Percentiles rank a stretch among this genome's conserved stretches.
Conservation (phyloP, 1,140 invertebrate genomes). For the Nasonia vitripennis region DNA sequence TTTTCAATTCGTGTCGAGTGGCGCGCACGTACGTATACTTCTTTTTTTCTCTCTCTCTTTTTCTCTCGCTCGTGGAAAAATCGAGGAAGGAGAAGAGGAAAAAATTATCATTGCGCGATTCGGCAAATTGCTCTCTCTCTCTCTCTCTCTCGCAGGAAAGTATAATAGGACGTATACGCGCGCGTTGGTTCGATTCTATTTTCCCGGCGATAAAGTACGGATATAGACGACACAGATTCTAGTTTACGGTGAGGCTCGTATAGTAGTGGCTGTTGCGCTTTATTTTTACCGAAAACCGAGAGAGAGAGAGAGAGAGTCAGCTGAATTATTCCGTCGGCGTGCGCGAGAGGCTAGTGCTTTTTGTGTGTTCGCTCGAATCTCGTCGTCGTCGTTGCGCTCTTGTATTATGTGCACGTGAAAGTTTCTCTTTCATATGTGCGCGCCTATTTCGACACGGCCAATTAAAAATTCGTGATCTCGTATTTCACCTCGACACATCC, state of each 20-base stretch:
- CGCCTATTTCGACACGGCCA: not conserved
- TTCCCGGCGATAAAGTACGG: not conserved
- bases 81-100: not conserved
- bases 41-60: conserved; percentile 3
- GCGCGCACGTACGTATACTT: not conserved
- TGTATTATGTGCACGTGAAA: not conserved
- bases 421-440: not conserved
- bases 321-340: too few relatives aligned
- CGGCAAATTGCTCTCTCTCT: not conserved
- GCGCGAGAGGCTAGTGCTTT: too few relatives aligned
- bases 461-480: not conserved
- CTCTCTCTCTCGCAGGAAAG: not conserved
- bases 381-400: not conserved
- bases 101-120: not conserved
- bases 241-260: not conserved
- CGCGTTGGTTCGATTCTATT: conserved; percentile 8
- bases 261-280: not conserved
- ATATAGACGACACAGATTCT: conserved; percentile 14
- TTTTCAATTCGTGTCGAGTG: not conserved
- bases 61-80: not conserved
- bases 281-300: not conserved
- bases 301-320: too few relatives aligned
- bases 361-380: not conserved
- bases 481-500: not conserved
- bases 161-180: not conserved